Base-by-base conservation (phyloP, 1,140 invertebrate genomes). In the Ostrea edulis region DNA sequence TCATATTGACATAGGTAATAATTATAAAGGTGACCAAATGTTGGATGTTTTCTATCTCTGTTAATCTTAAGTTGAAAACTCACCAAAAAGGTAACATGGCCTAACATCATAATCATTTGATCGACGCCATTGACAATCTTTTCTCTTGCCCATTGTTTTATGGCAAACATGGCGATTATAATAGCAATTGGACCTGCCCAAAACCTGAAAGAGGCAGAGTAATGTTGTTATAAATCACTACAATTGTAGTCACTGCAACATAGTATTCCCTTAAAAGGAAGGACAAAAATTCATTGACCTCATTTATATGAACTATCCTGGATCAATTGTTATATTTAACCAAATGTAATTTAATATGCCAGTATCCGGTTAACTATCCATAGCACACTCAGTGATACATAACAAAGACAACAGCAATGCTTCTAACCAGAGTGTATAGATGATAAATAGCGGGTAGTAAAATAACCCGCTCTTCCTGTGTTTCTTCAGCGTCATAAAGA, bases 101-200 rank as follows among this genome's bases (percentile, higher is more conserved):
- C 98, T 68, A 96, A 94, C 89, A 98, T 96, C 12, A 97, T 96
- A 25, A 98, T 97, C 87, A 96, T 96, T 54, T 97, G 95, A 22
- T 97, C 96, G 4, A 98, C 97, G 11, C 96, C 97, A 89, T 97
- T 97, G 0, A 98, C 97, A 0, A 98, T 96, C 91, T 97, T 98
- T 93, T 98, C 98, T 89, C 98, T 94, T 9, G 98, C 96, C 98
- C 98, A 98, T 94, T 97, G 97, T 94, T 97, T 97, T 84, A 98
- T 97, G 81, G 97, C 96, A 89, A 96, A 89, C 87, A 92, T 93
- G 35, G 93, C 92, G 35, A 97, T 96, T 0, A 99, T 92, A 86
- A 98, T 97, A 82, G 97, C 96, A 0, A 97, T 95, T 0, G 97
- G 97, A 0, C 97, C 97, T 5, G 97, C 96, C 92, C 97, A 96